A percentile compares a stretch with the other conserved stretches of the same genome.
Conservation (phyloP, 2,113 vertebrate species). For the Columba janthina region DNA sequence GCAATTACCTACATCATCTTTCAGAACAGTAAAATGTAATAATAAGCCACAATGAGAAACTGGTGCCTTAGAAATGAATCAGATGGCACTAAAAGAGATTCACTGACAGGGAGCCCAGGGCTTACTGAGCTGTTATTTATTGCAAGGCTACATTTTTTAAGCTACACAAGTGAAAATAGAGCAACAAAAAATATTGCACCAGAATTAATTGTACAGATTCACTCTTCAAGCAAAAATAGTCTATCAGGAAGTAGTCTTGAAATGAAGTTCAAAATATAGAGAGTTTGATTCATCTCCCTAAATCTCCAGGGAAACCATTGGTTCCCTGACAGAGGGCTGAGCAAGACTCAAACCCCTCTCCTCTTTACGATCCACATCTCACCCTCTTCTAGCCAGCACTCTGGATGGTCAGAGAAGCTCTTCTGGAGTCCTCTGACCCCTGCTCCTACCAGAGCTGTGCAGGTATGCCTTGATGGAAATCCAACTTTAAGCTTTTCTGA, state of each 20-base stretch:
- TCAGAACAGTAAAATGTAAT: slow-evolving; percentile 42
- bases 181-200: slow-evolving; percentile 14
- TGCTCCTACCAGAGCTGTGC: not conserved
- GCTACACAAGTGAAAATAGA: slow-evolving; percentile 26
- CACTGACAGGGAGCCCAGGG: slow-evolving; percentile 24
- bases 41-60: slow-evolving; percentile 46
- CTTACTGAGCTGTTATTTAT: slow-evolving; percentile 22
- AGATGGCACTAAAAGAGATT: slow-evolving; percentile 48
- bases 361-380: not conserved
- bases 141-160: slow-evolving; percentile 24
- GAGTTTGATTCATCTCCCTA: not conserved
- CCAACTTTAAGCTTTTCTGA: not conserved
- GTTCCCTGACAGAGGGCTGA: not conserved
- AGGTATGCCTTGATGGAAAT: not conserved
- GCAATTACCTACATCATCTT: slow-evolving; percentile 24
- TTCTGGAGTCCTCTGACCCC: not conserved
- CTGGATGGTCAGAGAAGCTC: not conserved
- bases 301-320: not conserved
- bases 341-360: not conserved
- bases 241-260: not conserved
- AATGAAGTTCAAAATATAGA: not conserved
- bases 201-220: slow-evolving; percentile 18
- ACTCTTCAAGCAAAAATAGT: not conserved
- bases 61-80: slow-evolving; percentile 47
- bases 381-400: not conserved